Evolutionary conservation across 1,140 invertebrate genomes (phyloP), one percentile per base, ranked within the genome.

Genomic region (Tetramorium simillimum): DNA sequence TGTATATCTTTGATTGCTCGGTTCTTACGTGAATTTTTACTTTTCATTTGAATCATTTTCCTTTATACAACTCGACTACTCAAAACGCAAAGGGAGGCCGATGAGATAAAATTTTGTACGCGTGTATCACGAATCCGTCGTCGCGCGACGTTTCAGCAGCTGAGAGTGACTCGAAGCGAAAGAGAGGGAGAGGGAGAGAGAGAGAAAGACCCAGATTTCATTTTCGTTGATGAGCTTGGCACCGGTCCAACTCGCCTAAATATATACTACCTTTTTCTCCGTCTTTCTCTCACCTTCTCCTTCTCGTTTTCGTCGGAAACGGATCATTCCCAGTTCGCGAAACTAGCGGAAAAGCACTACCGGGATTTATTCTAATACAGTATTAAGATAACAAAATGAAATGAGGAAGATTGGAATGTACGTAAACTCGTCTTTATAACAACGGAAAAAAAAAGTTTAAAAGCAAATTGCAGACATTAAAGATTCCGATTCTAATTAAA

Each of bases 221-320:
- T 95, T 95, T 95, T 94, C 92, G 94, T 95, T 95, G 94, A 95
- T 94, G 94, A 95, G 94, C 93, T 95, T 95, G 95, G 94, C 95
- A 86, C 77, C 89, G 87, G 91, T 94, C 94, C 94, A 95, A 92
- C 87, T 85, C 91, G 92, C 95, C 94, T 95, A 95, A 95, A 95
- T 95, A 95, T 95, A 95, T 91, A 93, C 93, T 91, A 90, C 92
- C 81, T 89, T 90, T 90, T 76, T 88, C 87, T 91, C 89, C 65
- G 60, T 89, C 91, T 91, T 92, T 93, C 91, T 93, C 91, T 85
- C 75, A 67, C 51, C 65, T 85, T 90, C 63, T 87, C 77, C 86
- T 86, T 84, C 84, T 90, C 84, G 75, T 86, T 90, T 86, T 88
- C 67, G 62, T 77, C 77, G 51, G 49, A 60, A 81, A 58, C 56